These are phyloP conservation scores for Onychostoma macrolepis DNA, from an alignment of 2,113 vertebrate genomes.

Conservation along the genomic window DNA sequence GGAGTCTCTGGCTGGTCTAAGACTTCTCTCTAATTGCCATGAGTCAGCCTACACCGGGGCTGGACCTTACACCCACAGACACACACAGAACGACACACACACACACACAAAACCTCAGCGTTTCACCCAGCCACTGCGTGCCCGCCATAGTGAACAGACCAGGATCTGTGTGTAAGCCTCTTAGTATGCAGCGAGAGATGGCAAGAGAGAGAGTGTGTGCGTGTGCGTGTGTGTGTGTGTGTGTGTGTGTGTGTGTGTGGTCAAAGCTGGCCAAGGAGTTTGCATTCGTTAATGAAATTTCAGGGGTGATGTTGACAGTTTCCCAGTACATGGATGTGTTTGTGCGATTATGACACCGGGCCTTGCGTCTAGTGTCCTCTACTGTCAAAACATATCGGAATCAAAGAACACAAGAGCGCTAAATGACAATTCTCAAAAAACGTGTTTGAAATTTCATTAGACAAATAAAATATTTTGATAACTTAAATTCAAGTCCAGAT, in stretches of 20 bases:
- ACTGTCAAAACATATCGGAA: neutral
- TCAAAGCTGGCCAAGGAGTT: slow-evolving; percentile 4
- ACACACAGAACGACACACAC: slow-evolving; percentile 33
- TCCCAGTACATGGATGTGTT: neutral
- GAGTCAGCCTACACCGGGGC: slow-evolving; percentile 28
- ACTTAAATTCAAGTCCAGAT: neutral
- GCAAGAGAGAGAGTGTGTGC: neutral
- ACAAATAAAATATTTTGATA: neutral
- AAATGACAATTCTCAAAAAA: neutral
- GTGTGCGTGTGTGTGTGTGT: neutral
- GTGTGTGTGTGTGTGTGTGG: slow-evolving; percentile 28
- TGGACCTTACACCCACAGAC: slow-evolving; percentile 50
- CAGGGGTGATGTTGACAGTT: slow-evolving; percentile 22
- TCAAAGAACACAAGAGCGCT: neutral
- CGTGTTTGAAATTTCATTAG: neutral
- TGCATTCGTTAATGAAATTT: slow-evolving; percentile 39
- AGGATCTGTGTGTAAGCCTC: neutral
- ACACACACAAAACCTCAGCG: neutral
- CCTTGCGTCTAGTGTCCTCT: neutral
- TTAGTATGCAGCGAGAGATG: slow-evolving; percentile 25
- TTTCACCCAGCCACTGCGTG: slow-evolving; percentile 24
- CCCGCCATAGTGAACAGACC: slow-evolving; percentile 13
- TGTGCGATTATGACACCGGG: slow-evolving; percentile 38
- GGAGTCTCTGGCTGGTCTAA: slow-evolving; percentile 22
- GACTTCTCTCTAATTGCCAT: slow-evolving; percentile 38